Conservation (phyloP, 37 sponge, comb jelly and placozoan genomes). For the Beroe forskalii region DNA sequence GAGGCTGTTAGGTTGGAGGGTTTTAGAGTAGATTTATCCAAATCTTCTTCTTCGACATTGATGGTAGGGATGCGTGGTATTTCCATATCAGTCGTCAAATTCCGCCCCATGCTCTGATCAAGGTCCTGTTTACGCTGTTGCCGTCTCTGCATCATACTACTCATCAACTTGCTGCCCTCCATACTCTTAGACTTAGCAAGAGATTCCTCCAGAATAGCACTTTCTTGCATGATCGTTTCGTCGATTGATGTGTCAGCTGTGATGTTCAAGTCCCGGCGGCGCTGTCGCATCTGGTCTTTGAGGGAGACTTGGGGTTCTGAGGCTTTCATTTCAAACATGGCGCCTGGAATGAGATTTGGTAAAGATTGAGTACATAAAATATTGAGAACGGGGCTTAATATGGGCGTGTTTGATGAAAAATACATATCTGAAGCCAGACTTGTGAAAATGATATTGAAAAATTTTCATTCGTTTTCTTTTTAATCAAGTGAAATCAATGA, state of each 20-base stretch:
- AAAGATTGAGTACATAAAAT: background rate
- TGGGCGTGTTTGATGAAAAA: background rate
- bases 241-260: background rate
- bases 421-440: too few relatives aligned
- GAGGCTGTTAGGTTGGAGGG: background rate
- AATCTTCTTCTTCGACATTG: background rate
- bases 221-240: background rate
- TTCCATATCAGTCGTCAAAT: background rate
- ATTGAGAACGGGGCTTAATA: background rate
- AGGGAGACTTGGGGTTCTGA: conserved; percentile 48
- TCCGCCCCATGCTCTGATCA: conserved; percentile 30
- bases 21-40: conserved; percentile 1
- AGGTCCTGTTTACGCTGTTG: conserved; percentile 23
- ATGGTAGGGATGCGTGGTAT: conserved; percentile 13
- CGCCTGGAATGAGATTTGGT: background rate
- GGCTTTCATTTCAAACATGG: conserved; percentile 8
- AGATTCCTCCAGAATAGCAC: background rate
- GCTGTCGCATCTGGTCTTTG: conserved; percentile 15
- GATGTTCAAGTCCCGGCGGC: conserved; percentile 30
- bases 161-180: conserved; percentile 18
- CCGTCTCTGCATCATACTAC: conserved; percentile 35
- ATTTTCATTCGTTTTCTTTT: too few relatives aligned
- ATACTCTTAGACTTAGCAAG: conserved; percentile 6
- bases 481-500: too few relatives aligned
- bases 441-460: too few relatives aligned